Conservation (phyloP, 1,140 invertebrate genomes). For the Hyles euphorbiae region DNA sequence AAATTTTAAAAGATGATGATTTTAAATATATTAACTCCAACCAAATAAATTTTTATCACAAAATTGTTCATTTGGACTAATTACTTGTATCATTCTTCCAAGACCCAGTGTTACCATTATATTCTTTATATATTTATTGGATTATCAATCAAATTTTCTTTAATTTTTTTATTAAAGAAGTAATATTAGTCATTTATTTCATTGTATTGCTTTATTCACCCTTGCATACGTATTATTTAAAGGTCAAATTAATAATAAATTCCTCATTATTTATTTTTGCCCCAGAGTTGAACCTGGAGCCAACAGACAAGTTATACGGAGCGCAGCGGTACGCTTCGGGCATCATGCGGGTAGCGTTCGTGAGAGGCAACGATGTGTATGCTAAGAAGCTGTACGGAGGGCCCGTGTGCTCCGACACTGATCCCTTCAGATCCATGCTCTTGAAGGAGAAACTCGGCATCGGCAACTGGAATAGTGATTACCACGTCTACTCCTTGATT, state of each 20-base stretch:
- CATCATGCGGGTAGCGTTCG: slow-evolving; percentile 70
- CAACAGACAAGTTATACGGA: slow-evolving; percentile 74
- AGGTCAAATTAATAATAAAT: no score
- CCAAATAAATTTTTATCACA: no score
- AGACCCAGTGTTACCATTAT: no score
- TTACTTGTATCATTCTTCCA: no score
- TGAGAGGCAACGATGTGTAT: slow-evolving; percentile 62
- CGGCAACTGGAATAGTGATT: slow-evolving; percentile 78
- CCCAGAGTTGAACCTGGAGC: slow-evolving; percentile 77
- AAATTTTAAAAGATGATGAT: no score
- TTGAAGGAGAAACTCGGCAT: slow-evolving; percentile 58
- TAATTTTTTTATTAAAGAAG: no score
- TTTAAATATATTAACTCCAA: no score
- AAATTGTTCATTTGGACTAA: no score
- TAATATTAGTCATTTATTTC: no score
- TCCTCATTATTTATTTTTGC: slow-evolving; percentile 17
- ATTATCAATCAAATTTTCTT: no score
- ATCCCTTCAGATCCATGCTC: slow-evolving; percentile 48
- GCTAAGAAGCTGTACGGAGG: slow-evolving; percentile 63
- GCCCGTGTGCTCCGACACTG: slow-evolving; percentile 51
- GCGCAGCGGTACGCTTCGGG: slow-evolving; percentile 72
- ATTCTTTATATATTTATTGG: no score
- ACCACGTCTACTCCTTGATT: slow-evolving; percentile 79
- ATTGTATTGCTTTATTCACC: not conserved
- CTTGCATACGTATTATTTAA: not conserved